These are phyloP conservation scores for Pygoscelis antarcticus DNA, from an alignment of 2,113 vertebrate genomes.

Conservation along the genomic window DNA sequence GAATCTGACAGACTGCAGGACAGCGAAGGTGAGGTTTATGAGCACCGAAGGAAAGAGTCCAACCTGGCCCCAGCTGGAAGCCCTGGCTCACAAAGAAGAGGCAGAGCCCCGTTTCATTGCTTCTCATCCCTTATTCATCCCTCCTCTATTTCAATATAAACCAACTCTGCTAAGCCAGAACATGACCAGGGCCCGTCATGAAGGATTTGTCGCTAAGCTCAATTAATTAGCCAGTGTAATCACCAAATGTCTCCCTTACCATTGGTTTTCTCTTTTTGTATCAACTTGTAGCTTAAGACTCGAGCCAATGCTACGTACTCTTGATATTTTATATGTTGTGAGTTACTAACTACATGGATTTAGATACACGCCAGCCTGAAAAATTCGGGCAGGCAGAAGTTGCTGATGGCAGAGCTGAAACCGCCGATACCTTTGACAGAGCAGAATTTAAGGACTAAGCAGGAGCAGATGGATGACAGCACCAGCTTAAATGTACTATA, in stretches of 20 bases:
- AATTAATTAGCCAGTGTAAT: background rate
- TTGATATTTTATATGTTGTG: background rate
- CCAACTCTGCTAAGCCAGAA: background rate
- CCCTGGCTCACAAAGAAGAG: background rate
- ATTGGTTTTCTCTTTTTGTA: background rate
- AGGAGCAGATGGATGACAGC: background rate
- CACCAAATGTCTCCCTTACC: background rate
- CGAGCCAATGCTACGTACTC: background rate
- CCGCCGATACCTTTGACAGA: background rate
- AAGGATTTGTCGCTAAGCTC: background rate
- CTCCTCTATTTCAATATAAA: background rate
- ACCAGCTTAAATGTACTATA: background rate
- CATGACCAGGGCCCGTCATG: too few species aligned
- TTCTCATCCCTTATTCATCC: background rate
- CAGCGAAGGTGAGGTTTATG: background rate
- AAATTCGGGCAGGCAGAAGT: background rate
- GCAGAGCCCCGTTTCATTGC: background rate
- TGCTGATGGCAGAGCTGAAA: background rate
- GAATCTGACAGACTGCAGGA: background rate
- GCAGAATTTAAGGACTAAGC: background rate
- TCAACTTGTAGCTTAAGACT: background rate
- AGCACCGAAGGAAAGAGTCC: fast-evolving
- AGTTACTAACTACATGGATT: background rate
- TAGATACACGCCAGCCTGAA: background rate
- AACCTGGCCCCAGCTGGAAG: background rate